Percentiles rank a stretch among this genome's conserved stretches.
Conservation (phyloP, 2,888 invertebrate species). For the Boloria selene region DNA sequence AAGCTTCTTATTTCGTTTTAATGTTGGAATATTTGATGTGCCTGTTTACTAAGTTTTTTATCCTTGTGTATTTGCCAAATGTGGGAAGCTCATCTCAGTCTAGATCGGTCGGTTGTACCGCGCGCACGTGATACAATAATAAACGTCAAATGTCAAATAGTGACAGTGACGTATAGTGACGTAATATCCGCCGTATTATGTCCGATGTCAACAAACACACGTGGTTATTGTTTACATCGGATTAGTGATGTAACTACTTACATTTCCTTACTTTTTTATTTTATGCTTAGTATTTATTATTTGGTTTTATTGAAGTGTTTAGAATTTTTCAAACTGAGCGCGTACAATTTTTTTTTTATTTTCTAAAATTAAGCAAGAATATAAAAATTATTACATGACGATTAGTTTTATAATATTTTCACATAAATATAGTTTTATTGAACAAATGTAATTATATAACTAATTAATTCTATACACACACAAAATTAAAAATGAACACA, state of each 20-base stretch:
- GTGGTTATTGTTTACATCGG: constrained; percentile 10
- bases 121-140: constrained; percentile 57
- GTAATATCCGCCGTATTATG: constrained; percentile 5
- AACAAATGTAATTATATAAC: too few species aligned
- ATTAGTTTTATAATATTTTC: too few species aligned
- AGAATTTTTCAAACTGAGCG: too few species aligned
- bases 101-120: constrained; percentile 64
- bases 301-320: background rate
- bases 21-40: constrained; percentile 50
- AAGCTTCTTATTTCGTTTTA: constrained; percentile 18
- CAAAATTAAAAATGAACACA: too few species aligned
- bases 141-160: constrained; percentile 16
- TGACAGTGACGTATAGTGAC: constrained; percentile 24
- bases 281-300: background rate
- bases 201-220: constrained; percentile 22
- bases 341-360: too few species aligned
- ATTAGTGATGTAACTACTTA: background rate
- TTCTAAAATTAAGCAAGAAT: too few species aligned
- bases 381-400: too few species aligned
- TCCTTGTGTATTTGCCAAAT: constrained; percentile 63
- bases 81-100: constrained; percentile 64
- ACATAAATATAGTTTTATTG: too few species aligned
- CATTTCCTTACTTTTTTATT: background rate
- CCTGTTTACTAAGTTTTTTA: constrained; percentile 66
- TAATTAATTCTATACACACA: too few species aligned